Evolutionary conservation across 2,113 vertebrate species (phyloP).

Genomic region (Stigmatopora nigra): DNA sequence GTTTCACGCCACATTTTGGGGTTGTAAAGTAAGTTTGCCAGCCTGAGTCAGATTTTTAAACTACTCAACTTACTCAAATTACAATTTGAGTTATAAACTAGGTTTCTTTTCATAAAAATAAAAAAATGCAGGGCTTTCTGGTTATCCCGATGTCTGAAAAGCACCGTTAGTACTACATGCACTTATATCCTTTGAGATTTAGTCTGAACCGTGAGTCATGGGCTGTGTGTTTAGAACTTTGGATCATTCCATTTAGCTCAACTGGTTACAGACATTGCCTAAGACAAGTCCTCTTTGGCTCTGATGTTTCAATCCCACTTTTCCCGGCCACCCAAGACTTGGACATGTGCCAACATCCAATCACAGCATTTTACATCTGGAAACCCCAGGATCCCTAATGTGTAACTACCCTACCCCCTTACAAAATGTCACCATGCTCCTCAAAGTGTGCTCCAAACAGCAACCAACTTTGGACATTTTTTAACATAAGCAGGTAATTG

Average conservation of each 20-base stretch:
- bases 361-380: neutral
- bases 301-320: neutral
- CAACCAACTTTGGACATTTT: constrained; percentile 37
- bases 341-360: constrained; percentile 4
- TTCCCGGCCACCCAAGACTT: neutral
- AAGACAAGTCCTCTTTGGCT: neutral
- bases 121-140: no score
- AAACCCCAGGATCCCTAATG: neutral
- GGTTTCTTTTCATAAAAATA: no score
- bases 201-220: neutral
- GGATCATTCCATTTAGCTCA: neutral
- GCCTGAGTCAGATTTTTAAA: no score
- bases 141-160: neutral
- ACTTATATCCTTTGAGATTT: neutral
- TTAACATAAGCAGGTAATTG: constrained; percentile 27
- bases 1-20: neutral
- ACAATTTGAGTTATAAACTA: no score
- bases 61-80: no score
- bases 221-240: neutral
- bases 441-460: neutral
- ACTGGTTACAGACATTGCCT: neutral
- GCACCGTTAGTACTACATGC: neutral
- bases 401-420: neutral
- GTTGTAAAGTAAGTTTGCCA: no score
- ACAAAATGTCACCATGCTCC: neutral